Percentiles rank a stretch among this genome's conserved stretches.
These are phyloP conservation scores for Drosophila willistoni DNA, from an alignment of 1,140 invertebrate species.

Conservation along the genomic window DNA sequence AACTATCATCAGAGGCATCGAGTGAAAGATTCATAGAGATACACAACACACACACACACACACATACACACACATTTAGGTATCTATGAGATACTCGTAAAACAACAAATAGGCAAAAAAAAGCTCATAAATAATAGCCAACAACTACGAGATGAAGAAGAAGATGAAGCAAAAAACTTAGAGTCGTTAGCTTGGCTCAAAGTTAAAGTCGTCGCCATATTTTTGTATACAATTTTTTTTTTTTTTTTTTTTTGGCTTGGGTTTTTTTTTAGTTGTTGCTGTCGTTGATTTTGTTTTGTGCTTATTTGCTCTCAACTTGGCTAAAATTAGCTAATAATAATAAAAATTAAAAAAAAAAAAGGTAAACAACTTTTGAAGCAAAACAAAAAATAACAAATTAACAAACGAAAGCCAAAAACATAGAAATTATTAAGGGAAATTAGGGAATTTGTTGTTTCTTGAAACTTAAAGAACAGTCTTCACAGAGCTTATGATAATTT, in stretches of 20 bases:
- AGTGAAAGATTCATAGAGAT: constrained; percentile 35
- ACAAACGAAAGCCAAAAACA: constrained; percentile 25
- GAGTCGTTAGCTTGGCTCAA: constrained; percentile 56
- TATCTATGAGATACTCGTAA: constrained; percentile 53
- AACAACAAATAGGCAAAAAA: constrained; percentile 23
- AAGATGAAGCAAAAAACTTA: constrained; percentile 44
- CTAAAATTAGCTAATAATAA: constrained; percentile 76
- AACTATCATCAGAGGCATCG: constrained; percentile 38
- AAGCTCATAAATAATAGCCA: constrained; percentile 59
- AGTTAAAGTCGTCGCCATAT: constrained; percentile 55
- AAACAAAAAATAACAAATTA: constrained; percentile 41
- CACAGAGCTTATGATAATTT: too few species aligned
- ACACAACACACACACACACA: constrained; percentile 23
- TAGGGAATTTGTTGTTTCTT: too few species aligned
- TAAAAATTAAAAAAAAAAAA: constrained; percentile 46
- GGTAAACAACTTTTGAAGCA: constrained; percentile 41
- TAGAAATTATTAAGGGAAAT: constrained; percentile 9
- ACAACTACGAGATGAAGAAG: constrained; percentile 25
- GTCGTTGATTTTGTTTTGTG: not conserved
- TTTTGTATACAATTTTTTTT: constrained; percentile 9
- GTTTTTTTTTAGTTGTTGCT: not conserved
- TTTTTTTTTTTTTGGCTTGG: not conserved
- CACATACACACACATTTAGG: not conserved
- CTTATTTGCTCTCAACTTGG: constrained; percentile 30
- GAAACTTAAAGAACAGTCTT: too few species aligned